These are phyloP conservation scores for Apus apus DNA, from an alignment of 2,113 vertebrate genomes.

Conservation along the genomic window DNA sequence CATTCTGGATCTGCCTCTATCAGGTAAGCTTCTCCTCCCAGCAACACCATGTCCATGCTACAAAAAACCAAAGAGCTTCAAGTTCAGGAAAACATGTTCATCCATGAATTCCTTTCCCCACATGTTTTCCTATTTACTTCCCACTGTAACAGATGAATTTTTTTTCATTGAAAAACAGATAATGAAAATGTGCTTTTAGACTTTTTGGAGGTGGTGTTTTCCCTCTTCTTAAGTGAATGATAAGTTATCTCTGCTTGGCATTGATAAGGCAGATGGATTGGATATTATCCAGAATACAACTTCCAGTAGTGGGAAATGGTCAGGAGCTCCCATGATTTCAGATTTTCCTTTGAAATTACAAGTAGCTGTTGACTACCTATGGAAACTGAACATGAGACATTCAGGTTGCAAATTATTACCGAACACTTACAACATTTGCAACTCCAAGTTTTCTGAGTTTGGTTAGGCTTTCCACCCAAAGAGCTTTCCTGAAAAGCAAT, in stretches of 20 bases:
- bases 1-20: neutral
- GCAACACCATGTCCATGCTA: neutral
- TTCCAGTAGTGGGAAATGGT: neutral
- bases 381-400: neutral
- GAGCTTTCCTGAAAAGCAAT: neutral
- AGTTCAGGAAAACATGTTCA: neutral
- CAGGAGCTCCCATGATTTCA: rapidly evolving
- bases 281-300: neutral
- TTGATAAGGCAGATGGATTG: neutral
- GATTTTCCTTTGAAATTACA: neutral
- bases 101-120: neutral
- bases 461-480: neutral
- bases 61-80: neutral
- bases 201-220: rapidly evolving
- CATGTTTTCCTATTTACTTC: neutral
- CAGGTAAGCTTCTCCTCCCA: neutral
- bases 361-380: rapidly evolving
- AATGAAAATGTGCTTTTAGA: neutral
- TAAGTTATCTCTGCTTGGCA: neutral
- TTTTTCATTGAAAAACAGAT: neutral
- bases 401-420: neutral
- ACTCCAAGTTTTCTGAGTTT: neutral
- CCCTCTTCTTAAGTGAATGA: neutral
- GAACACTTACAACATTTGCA: neutral
- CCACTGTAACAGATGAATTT: neutral